Conservation (phyloP, 2,113 vertebrate genomes). For the Pterophyllum scalare region DNA sequence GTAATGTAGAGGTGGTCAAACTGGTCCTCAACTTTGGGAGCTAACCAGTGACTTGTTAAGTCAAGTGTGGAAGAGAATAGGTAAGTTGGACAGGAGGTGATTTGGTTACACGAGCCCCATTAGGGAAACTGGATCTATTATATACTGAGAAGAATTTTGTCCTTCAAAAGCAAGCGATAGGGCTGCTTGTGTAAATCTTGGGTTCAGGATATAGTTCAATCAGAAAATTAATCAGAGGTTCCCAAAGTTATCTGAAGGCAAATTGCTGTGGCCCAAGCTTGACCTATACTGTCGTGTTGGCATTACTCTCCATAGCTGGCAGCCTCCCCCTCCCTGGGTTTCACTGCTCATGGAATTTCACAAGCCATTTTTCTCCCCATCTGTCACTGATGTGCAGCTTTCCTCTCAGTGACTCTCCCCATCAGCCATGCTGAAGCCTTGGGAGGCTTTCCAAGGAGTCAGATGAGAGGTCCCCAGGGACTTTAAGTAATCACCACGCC, state of each 20-base stretch:
- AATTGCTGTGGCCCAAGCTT: constrained; percentile 24
- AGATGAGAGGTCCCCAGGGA: constrained; percentile 36
- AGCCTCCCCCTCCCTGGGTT: constrained; percentile 31
- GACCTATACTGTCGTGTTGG: constrained; percentile 35
- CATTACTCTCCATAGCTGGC: constrained; percentile 38
- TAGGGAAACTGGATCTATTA: not conserved
- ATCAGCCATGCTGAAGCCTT: constrained; percentile 35
- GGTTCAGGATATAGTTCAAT: constrained; percentile 15
- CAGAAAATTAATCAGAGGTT: constrained; percentile 29
- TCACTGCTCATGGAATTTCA: constrained; percentile 55
- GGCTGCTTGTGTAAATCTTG: not conserved
- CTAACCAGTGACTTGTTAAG: not conserved
- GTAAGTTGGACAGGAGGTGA: not conserved
- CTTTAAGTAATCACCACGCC: constrained; percentile 57
- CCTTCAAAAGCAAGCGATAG: not conserved
- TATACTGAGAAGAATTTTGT: constrained; percentile 8
- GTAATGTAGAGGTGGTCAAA: constrained; percentile 9
- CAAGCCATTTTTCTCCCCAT: constrained; percentile 57
- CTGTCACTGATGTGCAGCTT: constrained; percentile 63
- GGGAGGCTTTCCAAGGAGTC: constrained; percentile 59
- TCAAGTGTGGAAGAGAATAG: not conserved
- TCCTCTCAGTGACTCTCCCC: constrained; percentile 46
- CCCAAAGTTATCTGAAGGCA: not conserved
- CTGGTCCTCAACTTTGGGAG: not conserved
- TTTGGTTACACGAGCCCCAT: constrained; percentile 11